A percentile compares a stretch with the other conserved stretches of the same genome.
Evolutionary conservation across 2,888 invertebrate species (phyloP).

Genomic region (Stenchaetothrips biformis): DNA sequence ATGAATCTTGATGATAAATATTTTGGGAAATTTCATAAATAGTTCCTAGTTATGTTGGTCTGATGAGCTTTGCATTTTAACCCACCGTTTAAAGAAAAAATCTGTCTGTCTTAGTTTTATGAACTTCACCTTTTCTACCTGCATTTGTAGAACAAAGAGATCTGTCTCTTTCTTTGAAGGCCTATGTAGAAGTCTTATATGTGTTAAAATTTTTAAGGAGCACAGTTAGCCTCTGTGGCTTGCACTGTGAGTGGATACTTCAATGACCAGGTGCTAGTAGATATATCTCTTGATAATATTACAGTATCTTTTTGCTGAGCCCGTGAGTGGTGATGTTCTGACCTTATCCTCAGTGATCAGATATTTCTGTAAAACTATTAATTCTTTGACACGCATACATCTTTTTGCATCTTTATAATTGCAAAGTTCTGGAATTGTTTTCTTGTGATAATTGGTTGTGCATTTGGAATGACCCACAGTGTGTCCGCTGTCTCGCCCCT

Average conservation of each 20-base stretch:
- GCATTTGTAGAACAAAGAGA: background rate
- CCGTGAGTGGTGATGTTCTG: background rate
- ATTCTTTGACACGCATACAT: background rate
- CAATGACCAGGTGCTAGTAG: constrained; percentile 16
- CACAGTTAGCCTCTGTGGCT: background rate
- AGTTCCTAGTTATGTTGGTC: background rate
- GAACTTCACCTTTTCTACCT: constrained; percentile 11
- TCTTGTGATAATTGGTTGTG: constrained; percentile 25
- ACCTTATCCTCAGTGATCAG: background rate
- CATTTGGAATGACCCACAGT: background rate
- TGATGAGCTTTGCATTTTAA: constrained; percentile 1
- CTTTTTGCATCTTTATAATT: background rate
- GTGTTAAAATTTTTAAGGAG: background rate
- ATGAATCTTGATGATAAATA: background rate
- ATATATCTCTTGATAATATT: constrained; percentile 4
- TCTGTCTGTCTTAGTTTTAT: background rate
- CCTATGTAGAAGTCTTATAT: constrained; percentile 8
- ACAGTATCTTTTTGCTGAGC: background rate
- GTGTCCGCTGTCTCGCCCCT: background rate
- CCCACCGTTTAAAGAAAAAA: background rate
- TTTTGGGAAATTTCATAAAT: background rate
- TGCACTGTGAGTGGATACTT: background rate
- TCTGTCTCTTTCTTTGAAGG: constrained; percentile 12
- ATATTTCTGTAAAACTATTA: background rate
- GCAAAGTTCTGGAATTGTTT: background rate